Base-by-base conservation (phyloP, 2,888 invertebrate genomes). In the Drosophila merina region DNA sequence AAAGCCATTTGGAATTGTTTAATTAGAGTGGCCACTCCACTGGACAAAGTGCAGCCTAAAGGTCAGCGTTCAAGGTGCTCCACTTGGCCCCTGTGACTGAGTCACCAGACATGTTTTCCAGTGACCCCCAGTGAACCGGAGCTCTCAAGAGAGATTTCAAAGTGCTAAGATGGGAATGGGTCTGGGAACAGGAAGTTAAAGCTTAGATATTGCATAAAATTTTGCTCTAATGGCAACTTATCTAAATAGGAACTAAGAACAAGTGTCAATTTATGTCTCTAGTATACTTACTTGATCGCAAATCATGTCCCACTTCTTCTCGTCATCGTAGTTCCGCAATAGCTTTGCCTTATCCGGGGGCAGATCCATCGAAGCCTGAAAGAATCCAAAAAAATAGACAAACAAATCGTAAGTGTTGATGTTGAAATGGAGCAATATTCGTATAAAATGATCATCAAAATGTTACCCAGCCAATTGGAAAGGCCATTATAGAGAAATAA, bases 221-320 rank as follows among this genome's bases (percentile, higher is more conserved):
- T 14, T 14, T 14, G 14, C 14, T 14, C 14, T 14, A 14, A 14
- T 14, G 1, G 14, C 0, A 14, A 14, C 14, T 14, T 14, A 14
- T 14, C 56, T 47, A 36, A 28, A 38, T n/a, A n/a, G 49, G 25
- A 30, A 49, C 10, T 38, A 49, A 49, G 31, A 40, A 26, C 57
- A 4, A 38, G n/a, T 38, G 36, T 10, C 26, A 30, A 12, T 20
- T 57, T 42, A 31, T 14, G 26, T 31, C 4, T 3, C 28, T 12
- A 7, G 38, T 28, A n/a, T 60, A 86, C 93, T 93, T 92, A 97
- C 97, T 95, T 97, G 98, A 94, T 99, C 99, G 94, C 98, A 98
- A 93, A 99, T 98, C 92, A 99, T 96, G 93, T 99, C 99, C 99
- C 99, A 99, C 93, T 99, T 99, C 93, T 98, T 99, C 92, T 98